phyloP scores from a whole-genome alignment of 2,113 vertebrate genomes.

The Elaphurus davidianus region DNA sequence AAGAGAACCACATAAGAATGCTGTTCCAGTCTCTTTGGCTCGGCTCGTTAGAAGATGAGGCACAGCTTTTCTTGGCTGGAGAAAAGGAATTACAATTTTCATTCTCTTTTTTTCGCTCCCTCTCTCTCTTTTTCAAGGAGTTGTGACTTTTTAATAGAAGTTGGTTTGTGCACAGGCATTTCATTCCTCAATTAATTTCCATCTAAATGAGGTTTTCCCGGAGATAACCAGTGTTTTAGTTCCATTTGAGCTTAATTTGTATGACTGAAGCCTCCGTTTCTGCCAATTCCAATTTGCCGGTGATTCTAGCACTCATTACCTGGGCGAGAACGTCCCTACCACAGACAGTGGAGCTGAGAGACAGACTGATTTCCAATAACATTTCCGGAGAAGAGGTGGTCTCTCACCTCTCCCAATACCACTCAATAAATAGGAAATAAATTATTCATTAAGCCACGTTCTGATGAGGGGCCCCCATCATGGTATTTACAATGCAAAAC shows the following conservation, averaged over 20 bases:
- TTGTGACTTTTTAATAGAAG: conserved; percentile 60
- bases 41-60: background rate
- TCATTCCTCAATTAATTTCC: conserved; percentile 69
- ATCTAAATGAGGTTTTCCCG: conserved; percentile 67
- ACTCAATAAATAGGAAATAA: conserved; percentile 88
- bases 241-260: conserved; percentile 59
- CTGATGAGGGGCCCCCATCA: conserved; percentile 58
- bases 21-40: background rate
- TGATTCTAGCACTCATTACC: conserved; percentile 24
- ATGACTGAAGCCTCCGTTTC: conserved; percentile 45
- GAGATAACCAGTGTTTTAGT: conserved; percentile 53
- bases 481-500: conserved; percentile 87
- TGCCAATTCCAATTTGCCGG: conserved; percentile 25
- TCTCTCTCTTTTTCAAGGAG: background rate
- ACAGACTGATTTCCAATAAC: background rate
- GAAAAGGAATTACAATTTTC: background rate
- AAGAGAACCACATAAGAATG: background rate
- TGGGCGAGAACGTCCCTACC: background rate
- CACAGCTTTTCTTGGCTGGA: background rate
- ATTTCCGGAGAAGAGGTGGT: background rate
- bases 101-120: background rate
- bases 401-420: conserved; percentile 68
- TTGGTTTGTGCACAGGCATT: conserved; percentile 46
- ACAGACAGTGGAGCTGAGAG: background rate
- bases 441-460: conserved; percentile 82